Conservation (phyloP, 1,140 invertebrate genomes). For the Diachasmimorpha longicaudata region DNA sequence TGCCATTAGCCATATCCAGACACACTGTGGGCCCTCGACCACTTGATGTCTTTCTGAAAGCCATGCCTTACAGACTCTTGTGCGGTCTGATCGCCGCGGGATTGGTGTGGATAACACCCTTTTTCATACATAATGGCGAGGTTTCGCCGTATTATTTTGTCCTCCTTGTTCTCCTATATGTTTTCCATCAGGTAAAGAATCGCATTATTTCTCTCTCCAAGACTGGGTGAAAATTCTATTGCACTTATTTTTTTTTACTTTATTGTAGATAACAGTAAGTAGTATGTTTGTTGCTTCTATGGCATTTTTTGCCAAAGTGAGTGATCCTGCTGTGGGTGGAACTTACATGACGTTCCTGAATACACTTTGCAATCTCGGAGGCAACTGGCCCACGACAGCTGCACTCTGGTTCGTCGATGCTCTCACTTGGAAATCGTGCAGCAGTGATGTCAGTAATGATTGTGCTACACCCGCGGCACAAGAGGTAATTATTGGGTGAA, state of each 20-base stretch:
- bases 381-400: slow-evolving; percentile 95
- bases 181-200: slow-evolving; percentile 83
- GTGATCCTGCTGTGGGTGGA: slow-evolving; percentile 93
- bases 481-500: slow-evolving; percentile 51
- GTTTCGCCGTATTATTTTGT: slow-evolving; percentile 84
- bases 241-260: slow-evolving; percentile 25
- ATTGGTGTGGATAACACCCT: slow-evolving; percentile 86
- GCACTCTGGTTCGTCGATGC: slow-evolving; percentile 92
- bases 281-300: slow-evolving; percentile 84
- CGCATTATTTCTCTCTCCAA: neutral
- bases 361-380: slow-evolving; percentile 94
- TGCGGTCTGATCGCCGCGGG: slow-evolving; percentile 84
- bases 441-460: slow-evolving; percentile 59
- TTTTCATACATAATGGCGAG: slow-evolving; percentile 68
- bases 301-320: slow-evolving; percentile 86
- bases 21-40: slow-evolving; percentile 89
- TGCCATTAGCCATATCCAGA: slow-evolving; percentile 86
- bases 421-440: slow-evolving; percentile 82
- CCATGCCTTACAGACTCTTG: slow-evolving; percentile 85
- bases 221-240: neutral
- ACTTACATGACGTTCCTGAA: slow-evolving; percentile 99
- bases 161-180: slow-evolving; percentile 79
- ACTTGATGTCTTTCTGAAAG: slow-evolving; percentile 87
- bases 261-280: slow-evolving; percentile 69
- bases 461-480: slow-evolving; percentile 63